Percentiles rank a stretch among this genome's conserved stretches.
Conservation (phyloP, 2,113 vertebrate genomes). For the Pseudorhombus dupliciocellatus region DNA sequence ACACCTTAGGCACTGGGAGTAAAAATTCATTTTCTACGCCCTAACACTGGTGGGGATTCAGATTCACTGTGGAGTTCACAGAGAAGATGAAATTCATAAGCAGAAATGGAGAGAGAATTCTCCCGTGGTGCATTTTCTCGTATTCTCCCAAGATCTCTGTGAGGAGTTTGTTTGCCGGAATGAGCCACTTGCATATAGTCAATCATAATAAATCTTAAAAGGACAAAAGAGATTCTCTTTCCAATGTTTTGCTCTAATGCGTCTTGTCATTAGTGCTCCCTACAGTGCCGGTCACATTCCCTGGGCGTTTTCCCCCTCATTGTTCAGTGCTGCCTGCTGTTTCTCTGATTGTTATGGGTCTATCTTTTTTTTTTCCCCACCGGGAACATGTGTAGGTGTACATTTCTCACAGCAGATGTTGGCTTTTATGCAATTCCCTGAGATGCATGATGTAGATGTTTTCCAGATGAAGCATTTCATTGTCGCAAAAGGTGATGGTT, state of each 20-base stretch:
- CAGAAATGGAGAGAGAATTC: conserved; percentile 39
- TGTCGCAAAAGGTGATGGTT: conserved; percentile 1
- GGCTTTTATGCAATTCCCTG: conserved; percentile 44
- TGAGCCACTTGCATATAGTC: conserved; percentile 22
- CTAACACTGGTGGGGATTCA: conserved; percentile 11
- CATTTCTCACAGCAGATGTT: conserved; percentile 11
- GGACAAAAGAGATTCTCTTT: conserved; percentile 19
- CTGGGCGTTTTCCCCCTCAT: conserved; percentile 11
- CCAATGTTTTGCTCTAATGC: conserved; percentile 44
- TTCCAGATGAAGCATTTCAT: conserved; percentile 20
- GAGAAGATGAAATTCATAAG: conserved; percentile 43
- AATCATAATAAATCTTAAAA: conserved; percentile 38
- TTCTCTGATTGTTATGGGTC: conserved; percentile 36
- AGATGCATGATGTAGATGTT: not conserved
- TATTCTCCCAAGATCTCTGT: conserved; percentile 17
- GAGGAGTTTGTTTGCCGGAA: conserved; percentile 22
- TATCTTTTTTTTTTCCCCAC: conserved; percentile 22
- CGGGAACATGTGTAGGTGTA: conserved; percentile 44
- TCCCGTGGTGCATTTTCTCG: conserved; percentile 24
- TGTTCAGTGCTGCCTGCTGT: conserved; percentile 21
- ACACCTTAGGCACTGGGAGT: conserved; percentile 45
- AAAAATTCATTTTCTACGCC: conserved; percentile 52
- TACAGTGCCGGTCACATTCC: conserved; percentile 21
- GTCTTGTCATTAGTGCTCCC: conserved; percentile 46
- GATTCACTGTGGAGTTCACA: conserved; percentile 32